Conservation (phyloP, 2,888 invertebrate species). For the Oxystoma pomonae region DNA sequence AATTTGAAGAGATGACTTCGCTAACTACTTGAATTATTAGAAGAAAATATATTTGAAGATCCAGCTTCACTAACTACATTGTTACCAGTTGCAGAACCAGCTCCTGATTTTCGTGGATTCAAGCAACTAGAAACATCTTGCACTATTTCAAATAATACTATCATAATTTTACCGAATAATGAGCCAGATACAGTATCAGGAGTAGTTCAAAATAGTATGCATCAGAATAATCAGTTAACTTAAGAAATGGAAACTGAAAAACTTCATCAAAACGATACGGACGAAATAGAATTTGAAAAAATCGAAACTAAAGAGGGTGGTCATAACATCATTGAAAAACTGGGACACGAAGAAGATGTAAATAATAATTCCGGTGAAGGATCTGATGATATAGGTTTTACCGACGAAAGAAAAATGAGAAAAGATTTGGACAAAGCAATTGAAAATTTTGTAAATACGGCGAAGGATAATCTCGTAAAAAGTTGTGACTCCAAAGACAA, state of each 20-base stretch:
- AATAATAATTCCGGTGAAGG: not conserved
- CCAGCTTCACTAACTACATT: conserved; percentile 12
- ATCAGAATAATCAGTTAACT: not conserved
- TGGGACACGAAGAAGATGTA: not conserved
- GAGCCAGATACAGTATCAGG: no score
- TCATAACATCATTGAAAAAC: conserved; percentile 2
- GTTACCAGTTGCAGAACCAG: conserved; percentile 16
- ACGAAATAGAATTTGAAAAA: conserved; percentile 2
- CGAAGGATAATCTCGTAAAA: conserved; percentile 6
- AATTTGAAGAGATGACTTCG: conserved; percentile 9
- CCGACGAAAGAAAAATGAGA: not conserved
- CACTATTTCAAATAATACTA: no score
- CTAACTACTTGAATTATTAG: conserved; percentile 13
- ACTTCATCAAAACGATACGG: not conserved
- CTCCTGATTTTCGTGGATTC: conserved; percentile 15
- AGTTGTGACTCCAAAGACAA: not conserved
- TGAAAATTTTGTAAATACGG: not conserved
- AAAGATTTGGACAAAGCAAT: not conserved
- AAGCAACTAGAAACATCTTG: conserved; percentile 16
- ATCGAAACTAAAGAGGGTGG: conserved; percentile 8
- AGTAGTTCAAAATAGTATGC: not conserved
- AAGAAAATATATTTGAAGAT: conserved; percentile 11
- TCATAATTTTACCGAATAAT: no score
- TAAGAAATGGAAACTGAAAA: not conserved
- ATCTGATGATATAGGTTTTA: not conserved